Conservation (phyloP, 2,888 invertebrate genomes). For the Chrysotoxum bicinctum region DNA sequence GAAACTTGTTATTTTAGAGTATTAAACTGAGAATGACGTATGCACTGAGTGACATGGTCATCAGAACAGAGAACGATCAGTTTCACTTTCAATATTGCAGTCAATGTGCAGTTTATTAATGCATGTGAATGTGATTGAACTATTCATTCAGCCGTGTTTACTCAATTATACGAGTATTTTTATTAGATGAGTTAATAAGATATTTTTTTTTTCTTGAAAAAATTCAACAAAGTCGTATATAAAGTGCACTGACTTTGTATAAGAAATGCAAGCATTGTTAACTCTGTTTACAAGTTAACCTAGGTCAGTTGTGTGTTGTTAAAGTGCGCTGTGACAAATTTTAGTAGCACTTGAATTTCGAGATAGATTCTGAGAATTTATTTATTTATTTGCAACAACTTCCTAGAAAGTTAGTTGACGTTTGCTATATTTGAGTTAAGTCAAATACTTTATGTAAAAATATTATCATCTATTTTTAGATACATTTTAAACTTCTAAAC, state of each 20-base stretch:
- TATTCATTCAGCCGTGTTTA: conserved; percentile 61
- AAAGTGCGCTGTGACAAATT: neutral
- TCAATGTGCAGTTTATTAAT: conserved; percentile 61
- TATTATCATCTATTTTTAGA: no score
- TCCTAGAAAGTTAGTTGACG: no score
- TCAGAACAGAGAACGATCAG: conserved; percentile 54
- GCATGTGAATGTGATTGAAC: conserved; percentile 68
- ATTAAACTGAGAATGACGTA: conserved; percentile 45
- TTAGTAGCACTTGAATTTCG: neutral
- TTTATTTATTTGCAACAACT: no score
- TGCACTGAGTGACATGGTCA: conserved; percentile 17
- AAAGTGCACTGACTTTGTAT: neutral
- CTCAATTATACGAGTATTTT: conserved; percentile 31
- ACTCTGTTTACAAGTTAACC: neutral
- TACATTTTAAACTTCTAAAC: no score
- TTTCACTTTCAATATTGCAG: conserved; percentile 71
- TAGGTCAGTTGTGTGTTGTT: conserved; percentile 14
- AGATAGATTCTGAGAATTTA: neutral
- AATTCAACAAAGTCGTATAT: neutral
- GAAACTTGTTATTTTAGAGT: neutral
- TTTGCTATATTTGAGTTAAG: no score
- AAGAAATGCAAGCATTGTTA: neutral
- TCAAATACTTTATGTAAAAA: no score
- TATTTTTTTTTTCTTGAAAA: neutral
- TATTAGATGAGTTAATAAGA: conserved; percentile 30